Conservation (phyloP, 2,888 invertebrate genomes). For the Elmis aenea region DNA sequence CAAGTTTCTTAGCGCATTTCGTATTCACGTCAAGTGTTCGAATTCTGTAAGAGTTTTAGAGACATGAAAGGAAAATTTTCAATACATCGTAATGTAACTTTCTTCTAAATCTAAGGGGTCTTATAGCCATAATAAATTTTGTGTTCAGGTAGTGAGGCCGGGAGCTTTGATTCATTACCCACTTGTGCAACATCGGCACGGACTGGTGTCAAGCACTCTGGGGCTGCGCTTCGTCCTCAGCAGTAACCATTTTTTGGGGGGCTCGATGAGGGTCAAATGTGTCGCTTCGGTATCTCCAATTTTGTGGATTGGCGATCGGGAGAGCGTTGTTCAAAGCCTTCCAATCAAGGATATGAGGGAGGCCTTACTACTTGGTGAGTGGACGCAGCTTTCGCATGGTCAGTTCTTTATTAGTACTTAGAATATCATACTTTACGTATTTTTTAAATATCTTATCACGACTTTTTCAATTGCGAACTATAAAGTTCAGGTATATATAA, state of each 20-base stretch:
- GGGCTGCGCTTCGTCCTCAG: slow-evolving; percentile 54
- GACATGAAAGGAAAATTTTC: no score
- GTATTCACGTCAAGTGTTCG: no score
- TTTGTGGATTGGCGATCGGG: slow-evolving; percentile 56
- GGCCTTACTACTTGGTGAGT: slow-evolving; percentile 58
- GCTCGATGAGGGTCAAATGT: slow-evolving; percentile 59
- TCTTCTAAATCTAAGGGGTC: no score
- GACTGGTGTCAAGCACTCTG: slow-evolving; percentile 54
- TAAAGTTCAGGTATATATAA: no score
- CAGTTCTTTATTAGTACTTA: no score
- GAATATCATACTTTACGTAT: background rate
- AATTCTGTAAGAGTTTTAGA: no score
- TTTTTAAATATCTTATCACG: no score
- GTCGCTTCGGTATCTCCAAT: slow-evolving; percentile 57
- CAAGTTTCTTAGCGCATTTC: no score
- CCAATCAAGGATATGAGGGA: slow-evolving; percentile 57
- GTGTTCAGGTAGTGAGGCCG: slow-evolving; percentile 50
- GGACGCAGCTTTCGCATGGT: slow-evolving; percentile 22
- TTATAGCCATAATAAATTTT: no score
- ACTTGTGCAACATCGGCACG: slow-evolving; percentile 52
- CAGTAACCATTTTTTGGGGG: slow-evolving; percentile 54
- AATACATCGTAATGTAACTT: no score
- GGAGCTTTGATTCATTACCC: slow-evolving; percentile 52
- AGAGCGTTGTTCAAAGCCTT: slow-evolving; percentile 54
- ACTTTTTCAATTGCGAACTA: no score